These are phyloP conservation scores for Hirtodrosophila histrioides DNA, from an alignment of 2,888 invertebrate species.

Conservation along the genomic window DNA sequence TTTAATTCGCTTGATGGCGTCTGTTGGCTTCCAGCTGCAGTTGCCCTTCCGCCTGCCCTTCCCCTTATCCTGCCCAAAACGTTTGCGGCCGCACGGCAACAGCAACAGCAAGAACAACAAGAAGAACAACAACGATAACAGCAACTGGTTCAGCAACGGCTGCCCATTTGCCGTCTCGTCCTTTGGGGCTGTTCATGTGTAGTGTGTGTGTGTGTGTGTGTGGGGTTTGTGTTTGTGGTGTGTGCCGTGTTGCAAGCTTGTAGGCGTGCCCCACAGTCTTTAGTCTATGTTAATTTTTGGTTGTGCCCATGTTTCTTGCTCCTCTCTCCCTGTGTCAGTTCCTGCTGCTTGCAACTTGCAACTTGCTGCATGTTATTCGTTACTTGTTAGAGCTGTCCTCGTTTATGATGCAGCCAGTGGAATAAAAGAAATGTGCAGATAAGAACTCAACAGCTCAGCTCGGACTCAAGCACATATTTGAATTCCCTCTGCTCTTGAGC, in stretches of 20 bases:
- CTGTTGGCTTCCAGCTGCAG: constrained; percentile 55
- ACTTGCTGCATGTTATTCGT: constrained; percentile 29
- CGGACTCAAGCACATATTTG: constrained; percentile 24
- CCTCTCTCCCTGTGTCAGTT: constrained; percentile 16
- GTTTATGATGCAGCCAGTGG: constrained; percentile 66
- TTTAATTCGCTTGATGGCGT: constrained; percentile 80
- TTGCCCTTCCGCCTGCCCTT: background rate
- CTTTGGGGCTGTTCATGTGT: constrained; percentile 33
- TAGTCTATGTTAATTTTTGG: constrained; percentile 75
- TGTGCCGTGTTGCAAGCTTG: constrained; percentile 51
- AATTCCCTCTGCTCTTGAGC: background rate
- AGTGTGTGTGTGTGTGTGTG: constrained; percentile 41
- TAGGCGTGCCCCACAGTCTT: constrained; percentile 68
- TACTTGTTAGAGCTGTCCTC: constrained; percentile 35
- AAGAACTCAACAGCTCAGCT: constrained; percentile 63
- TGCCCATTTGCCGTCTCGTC: constrained; percentile 30
- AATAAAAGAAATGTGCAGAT: constrained; percentile 67
- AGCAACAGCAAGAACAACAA: constrained; percentile 2
- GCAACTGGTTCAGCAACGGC: constrained; percentile 5
- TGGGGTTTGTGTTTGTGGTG: constrained; percentile 31
- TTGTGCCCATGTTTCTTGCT: constrained; percentile 64
- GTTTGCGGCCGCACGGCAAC: constrained; percentile 43
- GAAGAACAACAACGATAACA: constrained; percentile 25
- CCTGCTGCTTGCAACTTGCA: constrained; percentile 18
- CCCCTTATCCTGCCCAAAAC: constrained; percentile 41